Percentiles rank a stretch among this genome's conserved stretches.
Evolutionary conservation across 2,113 vertebrate genomes (phyloP).

Genomic region (Setophaga petechia): DNA sequence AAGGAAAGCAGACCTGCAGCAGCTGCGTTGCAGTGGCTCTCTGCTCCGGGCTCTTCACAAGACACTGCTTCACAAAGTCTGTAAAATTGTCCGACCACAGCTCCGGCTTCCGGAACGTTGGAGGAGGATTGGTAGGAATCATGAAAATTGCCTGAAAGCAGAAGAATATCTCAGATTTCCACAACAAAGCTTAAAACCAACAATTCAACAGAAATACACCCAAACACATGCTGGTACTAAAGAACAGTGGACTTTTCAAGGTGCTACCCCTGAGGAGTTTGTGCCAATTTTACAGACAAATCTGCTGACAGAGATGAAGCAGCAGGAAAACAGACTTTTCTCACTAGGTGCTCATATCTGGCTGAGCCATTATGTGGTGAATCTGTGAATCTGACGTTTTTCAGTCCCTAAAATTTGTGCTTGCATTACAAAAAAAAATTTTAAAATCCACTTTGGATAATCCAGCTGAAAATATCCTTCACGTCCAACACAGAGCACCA

Average conservation of each 20-base stretch:
- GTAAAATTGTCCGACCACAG: constrained; percentile 83
- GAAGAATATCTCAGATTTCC: not conserved
- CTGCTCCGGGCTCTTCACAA: constrained; percentile 91
- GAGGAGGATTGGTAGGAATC: constrained; percentile 95
- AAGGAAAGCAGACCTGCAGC: constrained; percentile 82
- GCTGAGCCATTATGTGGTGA: not conserved
- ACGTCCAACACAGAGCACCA: not conserved
- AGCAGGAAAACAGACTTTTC: not conserved
- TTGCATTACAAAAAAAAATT: not conserved
- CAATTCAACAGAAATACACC: not conserved
- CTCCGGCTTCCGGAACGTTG: constrained; percentile 86
- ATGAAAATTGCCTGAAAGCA: constrained; percentile 91
- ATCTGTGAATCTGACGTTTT: not conserved
- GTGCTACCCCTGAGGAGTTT: not conserved
- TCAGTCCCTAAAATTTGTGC: not conserved
- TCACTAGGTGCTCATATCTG: not conserved
- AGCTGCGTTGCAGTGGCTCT: constrained; percentile 90
- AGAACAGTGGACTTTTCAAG: fast-evolving
- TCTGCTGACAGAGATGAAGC: not conserved
- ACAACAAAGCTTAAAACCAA: not conserved
- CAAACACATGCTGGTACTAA: not conserved
- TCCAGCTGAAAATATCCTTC: not conserved
- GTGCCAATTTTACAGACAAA: not conserved
- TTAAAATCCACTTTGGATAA: not conserved
- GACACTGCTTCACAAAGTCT: constrained; percentile 90